Conservation (phyloP, 1,140 invertebrate species). For the Bombus confusus region DNA sequence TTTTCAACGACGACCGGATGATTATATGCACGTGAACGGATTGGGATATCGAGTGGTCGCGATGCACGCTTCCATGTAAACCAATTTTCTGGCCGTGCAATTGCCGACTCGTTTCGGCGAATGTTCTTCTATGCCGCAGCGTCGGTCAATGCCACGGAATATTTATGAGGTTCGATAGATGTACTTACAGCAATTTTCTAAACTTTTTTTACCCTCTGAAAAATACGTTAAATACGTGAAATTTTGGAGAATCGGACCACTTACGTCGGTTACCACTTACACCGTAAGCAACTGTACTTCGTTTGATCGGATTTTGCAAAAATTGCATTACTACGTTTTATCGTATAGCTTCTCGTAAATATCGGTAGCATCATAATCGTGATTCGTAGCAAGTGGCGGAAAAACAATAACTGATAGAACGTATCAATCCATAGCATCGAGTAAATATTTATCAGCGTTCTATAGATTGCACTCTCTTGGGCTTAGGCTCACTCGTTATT, state of each 20-base stretch:
- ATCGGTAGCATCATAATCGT: not conserved
- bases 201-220: no score
- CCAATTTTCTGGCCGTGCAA: constrained; percentile 23
- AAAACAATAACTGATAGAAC: constrained; percentile 11
- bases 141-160: not conserved
- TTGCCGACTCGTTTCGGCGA: not conserved
- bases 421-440: constrained; percentile 5
- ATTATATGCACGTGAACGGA: constrained; percentile 25
- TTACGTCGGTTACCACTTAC: not conserved
- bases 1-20: constrained; percentile 34
- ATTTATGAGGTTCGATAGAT: constrained; percentile 1
- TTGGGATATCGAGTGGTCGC: not conserved
- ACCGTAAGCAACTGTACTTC: not conserved
- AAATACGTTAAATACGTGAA: no score
- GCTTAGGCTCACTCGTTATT: not conserved
- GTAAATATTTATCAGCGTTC: constrained; percentile 25
- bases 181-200: no score
- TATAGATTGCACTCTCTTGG: not conserved
- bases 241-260: no score
- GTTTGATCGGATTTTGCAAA: not conserved
- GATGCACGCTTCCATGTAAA: constrained; percentile 12
- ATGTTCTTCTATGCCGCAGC: not conserved
- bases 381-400: not conserved
- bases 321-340: not conserved
- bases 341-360: not conserved